These are phyloP conservation scores for Notarius lentiginosus DNA, from an alignment of 2,113 vertebrate species.

Conservation along the genomic window DNA sequence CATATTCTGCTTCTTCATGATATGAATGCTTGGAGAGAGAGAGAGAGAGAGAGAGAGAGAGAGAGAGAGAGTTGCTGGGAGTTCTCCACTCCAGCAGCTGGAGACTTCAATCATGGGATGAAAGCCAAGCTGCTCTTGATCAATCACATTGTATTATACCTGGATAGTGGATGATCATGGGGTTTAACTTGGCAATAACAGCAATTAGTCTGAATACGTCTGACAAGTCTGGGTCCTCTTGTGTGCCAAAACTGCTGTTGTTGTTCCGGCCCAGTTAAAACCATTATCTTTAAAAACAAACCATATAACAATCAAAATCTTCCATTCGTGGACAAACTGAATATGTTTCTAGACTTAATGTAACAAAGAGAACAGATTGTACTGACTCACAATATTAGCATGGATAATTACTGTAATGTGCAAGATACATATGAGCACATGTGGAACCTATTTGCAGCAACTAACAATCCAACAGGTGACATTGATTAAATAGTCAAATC, in stretches of 20 bases:
- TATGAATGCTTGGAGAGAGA: conserved; percentile 11
- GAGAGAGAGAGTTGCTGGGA: neutral
- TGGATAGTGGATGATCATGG: conserved; percentile 41
- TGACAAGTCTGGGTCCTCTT: conserved; percentile 18
- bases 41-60: neutral
- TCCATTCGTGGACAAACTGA: neutral
- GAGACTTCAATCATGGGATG: conserved; percentile 47
- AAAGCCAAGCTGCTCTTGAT: conserved; percentile 51
- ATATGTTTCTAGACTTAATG: neutral
- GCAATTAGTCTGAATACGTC: conserved; percentile 38
- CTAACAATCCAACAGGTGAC: conserved; percentile 11
- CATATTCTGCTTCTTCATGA: conserved; percentile 36
- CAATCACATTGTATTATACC: conserved; percentile 39
- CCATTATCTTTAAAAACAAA: conserved; percentile 23
- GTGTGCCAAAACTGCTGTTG: neutral
- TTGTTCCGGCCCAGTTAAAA: conserved; percentile 2
- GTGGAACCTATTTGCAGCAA: conserved; percentile 10
- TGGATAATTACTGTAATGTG: conserved; percentile 19
- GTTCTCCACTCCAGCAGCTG: conserved; percentile 28
- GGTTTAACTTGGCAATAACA: conserved; percentile 44
- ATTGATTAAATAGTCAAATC: neutral
- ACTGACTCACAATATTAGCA: neutral
- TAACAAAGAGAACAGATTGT: neutral
- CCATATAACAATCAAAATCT: neutral
- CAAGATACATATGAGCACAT: neutral